Conservation (phyloP, 2,888 invertebrate species). For the Smittia aterrima region DNA sequence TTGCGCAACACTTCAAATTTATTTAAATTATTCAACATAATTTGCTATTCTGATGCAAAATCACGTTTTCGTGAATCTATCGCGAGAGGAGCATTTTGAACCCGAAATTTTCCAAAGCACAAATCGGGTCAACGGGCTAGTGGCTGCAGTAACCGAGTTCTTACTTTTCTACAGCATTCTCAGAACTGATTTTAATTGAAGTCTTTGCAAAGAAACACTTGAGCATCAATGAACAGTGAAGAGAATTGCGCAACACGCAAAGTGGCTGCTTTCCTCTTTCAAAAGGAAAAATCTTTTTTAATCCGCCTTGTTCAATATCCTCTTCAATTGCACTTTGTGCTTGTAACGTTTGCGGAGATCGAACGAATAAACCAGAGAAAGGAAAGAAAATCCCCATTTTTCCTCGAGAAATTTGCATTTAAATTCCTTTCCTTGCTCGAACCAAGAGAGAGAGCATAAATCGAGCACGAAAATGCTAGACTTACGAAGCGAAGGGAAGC, state of each 20-base stretch:
- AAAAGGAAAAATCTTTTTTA: not conserved
- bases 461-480: not conserved
- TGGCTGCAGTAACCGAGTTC: too few relatives aligned
- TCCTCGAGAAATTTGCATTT: constrained; percentile 15
- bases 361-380: not conserved
- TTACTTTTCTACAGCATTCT: too few relatives aligned
- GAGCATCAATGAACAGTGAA: too few relatives aligned
- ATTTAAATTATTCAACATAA: constrained; percentile 6
- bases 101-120: not conserved
- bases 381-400: not conserved
- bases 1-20: constrained; percentile 3
- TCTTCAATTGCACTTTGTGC: not conserved
- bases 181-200: too few relatives aligned
- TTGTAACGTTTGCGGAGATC: not conserved
- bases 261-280: too few relatives aligned
- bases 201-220: too few relatives aligned
- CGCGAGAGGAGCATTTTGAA: not conserved
- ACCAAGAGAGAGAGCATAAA: not conserved
- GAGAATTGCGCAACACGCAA: too few relatives aligned
- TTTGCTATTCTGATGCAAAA: constrained; percentile 35
- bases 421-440: not conserved
- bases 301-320: not conserved
- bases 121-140: too few relatives aligned
- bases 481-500: not conserved
- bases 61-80: constrained; percentile 28